Evolutionary conservation across 1,140 invertebrate genomes (phyloP).

Genomic region (Sinonovacula constricta): DNA sequence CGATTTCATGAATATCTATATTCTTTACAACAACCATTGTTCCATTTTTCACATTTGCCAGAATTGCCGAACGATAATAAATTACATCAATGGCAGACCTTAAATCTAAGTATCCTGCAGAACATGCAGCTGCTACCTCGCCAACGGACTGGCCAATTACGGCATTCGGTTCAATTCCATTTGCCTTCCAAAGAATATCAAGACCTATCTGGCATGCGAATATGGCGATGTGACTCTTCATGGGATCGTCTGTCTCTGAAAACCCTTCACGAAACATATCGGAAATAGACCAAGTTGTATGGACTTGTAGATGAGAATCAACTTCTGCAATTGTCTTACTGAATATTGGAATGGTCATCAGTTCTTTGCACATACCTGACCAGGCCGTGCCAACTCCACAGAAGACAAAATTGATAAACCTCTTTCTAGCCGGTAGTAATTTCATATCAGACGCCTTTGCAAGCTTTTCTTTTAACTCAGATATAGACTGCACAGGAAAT

Average conservation of each 20-base stretch:
- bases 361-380: conserved; percentile 59
- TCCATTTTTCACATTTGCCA: conserved; percentile 40
- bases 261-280: conserved; percentile 30
- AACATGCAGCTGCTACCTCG: conserved; percentile 59
- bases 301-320: conserved; percentile 21
- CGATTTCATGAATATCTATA: conserved; percentile 14
- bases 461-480: conserved; percentile 31
- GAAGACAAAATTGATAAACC: conserved; percentile 56
- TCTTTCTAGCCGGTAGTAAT: background rate
- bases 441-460: too few relatives aligned
- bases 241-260: conserved; percentile 35
- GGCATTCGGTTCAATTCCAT: conserved; percentile 46
- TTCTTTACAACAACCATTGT: conserved; percentile 55
- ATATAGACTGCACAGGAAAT: conserved; percentile 27
- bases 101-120: conserved; percentile 39
- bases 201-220: conserved; percentile 55
- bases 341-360: conserved; percentile 50
- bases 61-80: conserved; percentile 44
- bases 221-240: conserved; percentile 53
- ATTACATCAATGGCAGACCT: conserved; percentile 56
- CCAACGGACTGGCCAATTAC: conserved; percentile 61
- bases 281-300: conserved; percentile 40
- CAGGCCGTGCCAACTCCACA: conserved; percentile 64
- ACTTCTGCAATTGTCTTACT: conserved; percentile 31
- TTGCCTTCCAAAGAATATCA: conserved; percentile 35